Conservation (phyloP, 2,888 invertebrate genomes). For the Drosophila phalerata region DNA sequence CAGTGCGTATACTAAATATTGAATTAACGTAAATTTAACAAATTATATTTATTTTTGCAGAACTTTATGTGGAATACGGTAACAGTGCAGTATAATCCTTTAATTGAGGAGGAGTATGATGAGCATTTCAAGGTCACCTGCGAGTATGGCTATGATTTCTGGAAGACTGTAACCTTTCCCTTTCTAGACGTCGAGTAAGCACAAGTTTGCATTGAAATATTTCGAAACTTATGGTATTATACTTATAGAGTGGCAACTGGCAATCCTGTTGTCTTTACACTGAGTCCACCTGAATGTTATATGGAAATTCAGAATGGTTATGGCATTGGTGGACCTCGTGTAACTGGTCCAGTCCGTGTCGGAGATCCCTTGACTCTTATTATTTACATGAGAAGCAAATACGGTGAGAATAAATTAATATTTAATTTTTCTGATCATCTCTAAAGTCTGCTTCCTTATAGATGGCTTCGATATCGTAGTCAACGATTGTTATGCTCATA, state of each 20-base stretch:
- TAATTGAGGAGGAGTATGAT: conserved; percentile 97
- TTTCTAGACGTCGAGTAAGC: conserved; percentile 97
- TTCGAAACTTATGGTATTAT: neutral
- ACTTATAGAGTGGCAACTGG: conserved; percentile 93
- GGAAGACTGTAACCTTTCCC: conserved; percentile 98
- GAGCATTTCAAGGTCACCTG: conserved; percentile 98
- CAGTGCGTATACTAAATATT: conserved; percentile 87
- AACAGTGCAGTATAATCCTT: conserved; percentile 96
- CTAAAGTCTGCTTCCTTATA: conserved; percentile 80
- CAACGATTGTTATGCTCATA: conserved; percentile 97
- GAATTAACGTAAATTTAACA: accelerated
- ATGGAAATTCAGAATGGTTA: conserved; percentile 98
- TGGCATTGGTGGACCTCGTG: conserved; percentile 93
- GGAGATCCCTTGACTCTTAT: conserved; percentile 96
- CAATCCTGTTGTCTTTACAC: conserved; percentile 96
- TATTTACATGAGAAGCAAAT: conserved; percentile 97
- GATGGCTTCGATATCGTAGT: conserved; percentile 98
- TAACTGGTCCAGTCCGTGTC: conserved; percentile 95
- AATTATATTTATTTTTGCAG: conserved; percentile 83
- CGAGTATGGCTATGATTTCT: conserved; percentile 98
- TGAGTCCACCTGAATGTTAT: conserved; percentile 97
- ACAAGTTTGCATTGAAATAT: too few species aligned
- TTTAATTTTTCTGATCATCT: neutral
- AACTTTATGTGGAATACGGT: conserved; percentile 99
- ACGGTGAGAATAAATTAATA: conserved; percentile 88